Conservation (phyloP, 1,140 invertebrate genomes). For the Contarinia nasturtii region DNA sequence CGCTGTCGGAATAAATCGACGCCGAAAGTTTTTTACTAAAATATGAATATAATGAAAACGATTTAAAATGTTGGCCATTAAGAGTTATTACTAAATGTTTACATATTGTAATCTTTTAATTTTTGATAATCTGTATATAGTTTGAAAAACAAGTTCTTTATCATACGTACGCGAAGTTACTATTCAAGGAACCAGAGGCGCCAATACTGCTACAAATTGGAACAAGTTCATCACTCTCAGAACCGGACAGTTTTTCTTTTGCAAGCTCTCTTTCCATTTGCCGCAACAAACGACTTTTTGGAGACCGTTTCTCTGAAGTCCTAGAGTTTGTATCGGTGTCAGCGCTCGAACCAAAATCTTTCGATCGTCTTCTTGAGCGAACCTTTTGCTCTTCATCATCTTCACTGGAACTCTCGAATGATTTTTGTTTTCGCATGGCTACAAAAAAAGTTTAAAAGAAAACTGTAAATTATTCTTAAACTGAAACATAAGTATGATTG, state of each 20-base stretch:
- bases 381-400: conserved; percentile 23
- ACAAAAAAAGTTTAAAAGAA: neutral
- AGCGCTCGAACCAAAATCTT: conserved; percentile 11
- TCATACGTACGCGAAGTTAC: too few species aligned
- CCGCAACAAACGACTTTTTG: conserved; percentile 33
- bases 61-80: conserved; percentile 17
- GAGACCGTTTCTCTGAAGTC: conserved; percentile 6
- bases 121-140: too few species aligned
- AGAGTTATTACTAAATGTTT: too few species aligned
- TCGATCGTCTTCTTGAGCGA: conserved; percentile 3
- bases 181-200: too few species aligned
- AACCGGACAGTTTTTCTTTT: conserved; percentile 28
- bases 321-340: conserved; percentile 9
- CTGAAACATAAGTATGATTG: too few species aligned
- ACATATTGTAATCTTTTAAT: too few species aligned
- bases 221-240: conserved; percentile 56
- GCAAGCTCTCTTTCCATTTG: conserved; percentile 49
- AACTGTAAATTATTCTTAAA: too few species aligned
- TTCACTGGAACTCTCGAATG: conserved; percentile 36
- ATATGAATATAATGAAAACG: too few species aligned
- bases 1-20: conserved; percentile 56
- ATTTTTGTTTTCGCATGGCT: conserved; percentile 8
- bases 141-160: too few species aligned
- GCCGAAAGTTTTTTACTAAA: conserved; percentile 23
- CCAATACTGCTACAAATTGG: conserved; percentile 19